These are phyloP conservation scores for Cryptocephalus moraei DNA, from an alignment of 2,888 invertebrate species.

Conservation along the genomic window DNA sequence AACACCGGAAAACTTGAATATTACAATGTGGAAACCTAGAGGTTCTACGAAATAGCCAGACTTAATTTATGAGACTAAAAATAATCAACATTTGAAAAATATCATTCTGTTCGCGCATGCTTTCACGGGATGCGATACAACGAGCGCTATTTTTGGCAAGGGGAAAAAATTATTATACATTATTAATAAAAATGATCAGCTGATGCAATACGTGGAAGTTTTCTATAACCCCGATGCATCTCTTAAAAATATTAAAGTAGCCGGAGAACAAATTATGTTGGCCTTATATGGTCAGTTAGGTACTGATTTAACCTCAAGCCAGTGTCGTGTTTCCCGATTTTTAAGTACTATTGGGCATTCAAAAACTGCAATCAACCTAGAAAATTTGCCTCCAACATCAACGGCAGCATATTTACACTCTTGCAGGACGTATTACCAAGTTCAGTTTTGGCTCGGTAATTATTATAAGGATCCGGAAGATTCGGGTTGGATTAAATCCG, in stretches of 20 bases:
- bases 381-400: not conserved
- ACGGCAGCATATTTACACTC: not conserved
- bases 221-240: not conserved
- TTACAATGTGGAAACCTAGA: not conserved
- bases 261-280: slow-evolving; percentile 1
- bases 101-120: slow-evolving; percentile 2
- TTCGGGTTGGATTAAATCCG: slow-evolving; percentile 4
- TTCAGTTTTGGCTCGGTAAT: slow-evolving; percentile 1
- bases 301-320: not conserved
- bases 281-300: not conserved
- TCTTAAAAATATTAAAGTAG: not conserved
- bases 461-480: slow-evolving; percentile 1
- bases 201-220: not conserved
- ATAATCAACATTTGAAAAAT: not conserved
- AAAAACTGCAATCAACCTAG: not conserved
- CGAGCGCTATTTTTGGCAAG: not conserved
- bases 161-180: not conserved
- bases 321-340: not conserved
- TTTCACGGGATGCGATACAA: slow-evolving; percentile 2
- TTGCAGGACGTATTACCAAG: not conserved
- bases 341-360: not conserved
- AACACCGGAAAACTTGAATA: not conserved
- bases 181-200: not conserved
- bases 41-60: not conserved
- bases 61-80: not conserved